These are phyloP conservation scores for Zaprionus bogoriensis DNA, from an alignment of 2,888 invertebrate genomes.

Conservation along the genomic window DNA sequence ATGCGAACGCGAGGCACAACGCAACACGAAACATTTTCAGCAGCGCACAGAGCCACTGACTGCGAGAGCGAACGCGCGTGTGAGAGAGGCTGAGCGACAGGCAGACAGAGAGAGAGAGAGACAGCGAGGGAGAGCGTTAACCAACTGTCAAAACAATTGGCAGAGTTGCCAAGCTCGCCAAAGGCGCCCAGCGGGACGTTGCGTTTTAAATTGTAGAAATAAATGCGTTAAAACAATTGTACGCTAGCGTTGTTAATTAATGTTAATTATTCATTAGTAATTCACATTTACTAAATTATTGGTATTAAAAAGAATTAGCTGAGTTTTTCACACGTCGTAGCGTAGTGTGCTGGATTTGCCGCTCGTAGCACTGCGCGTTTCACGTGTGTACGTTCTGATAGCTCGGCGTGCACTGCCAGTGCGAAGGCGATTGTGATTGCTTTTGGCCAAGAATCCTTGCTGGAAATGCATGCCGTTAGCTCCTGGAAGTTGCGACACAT, in stretches of 20 bases:
- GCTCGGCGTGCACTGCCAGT: constrained; percentile 69
- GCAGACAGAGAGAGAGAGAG: constrained; percentile 9
- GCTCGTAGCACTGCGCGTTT: constrained; percentile 33
- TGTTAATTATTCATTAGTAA: not conserved
- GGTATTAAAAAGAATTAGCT: not conserved
- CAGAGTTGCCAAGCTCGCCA: constrained; percentile 53
- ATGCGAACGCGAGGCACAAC: constrained; percentile 60
- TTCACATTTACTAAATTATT: not conserved
- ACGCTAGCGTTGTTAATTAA: not conserved
- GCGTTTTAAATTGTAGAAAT: constrained; percentile 34
- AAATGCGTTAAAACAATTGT: constrained; percentile 1
- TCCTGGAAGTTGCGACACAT: constrained; percentile 57
- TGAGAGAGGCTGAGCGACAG: constrained; percentile 13
- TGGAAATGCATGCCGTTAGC: constrained; percentile 42
- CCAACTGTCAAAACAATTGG: constrained; percentile 60
- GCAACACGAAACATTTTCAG: constrained; percentile 69
- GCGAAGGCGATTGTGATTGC: constrained; percentile 13
- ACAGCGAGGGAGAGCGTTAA: constrained; percentile 37
- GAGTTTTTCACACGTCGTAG: constrained; percentile 5
- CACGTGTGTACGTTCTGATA: constrained; percentile 55
- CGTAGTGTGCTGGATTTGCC: constrained; percentile 21
- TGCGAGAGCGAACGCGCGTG: constrained; percentile 11
- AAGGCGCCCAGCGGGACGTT: constrained; percentile 27
- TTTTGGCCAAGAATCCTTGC: constrained; percentile 39
- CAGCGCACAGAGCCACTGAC: constrained; percentile 57